Evolutionary conservation across 2,113 vertebrate species (phyloP).

Genomic region (Gasterosteus aculeatus): DNA sequence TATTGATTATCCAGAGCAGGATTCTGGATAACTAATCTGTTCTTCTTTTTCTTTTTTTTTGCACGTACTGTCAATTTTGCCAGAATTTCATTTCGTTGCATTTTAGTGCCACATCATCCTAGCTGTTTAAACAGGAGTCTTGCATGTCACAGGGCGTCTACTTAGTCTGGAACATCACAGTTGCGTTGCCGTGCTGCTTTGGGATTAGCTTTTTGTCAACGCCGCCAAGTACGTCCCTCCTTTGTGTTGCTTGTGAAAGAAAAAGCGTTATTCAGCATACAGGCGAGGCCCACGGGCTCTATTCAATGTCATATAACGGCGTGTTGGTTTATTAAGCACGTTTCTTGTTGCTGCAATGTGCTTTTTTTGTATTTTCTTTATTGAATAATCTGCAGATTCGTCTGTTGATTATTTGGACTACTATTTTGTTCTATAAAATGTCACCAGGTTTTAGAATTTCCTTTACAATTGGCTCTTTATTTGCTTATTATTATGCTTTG

Average conservation of each 20-base stretch:
- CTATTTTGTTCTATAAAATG: not conserved
- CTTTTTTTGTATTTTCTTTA: not conserved
- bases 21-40: not conserved
- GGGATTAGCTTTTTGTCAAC: conserved; percentile 38
- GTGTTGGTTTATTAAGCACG: not conserved
- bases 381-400: not conserved
- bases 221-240: not conserved
- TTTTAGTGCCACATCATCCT: no score
- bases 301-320: conserved; percentile 7
- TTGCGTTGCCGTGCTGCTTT: conserved; percentile 9
- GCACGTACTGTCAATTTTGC: not conserved
- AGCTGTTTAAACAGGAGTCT: no score
- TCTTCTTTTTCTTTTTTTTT: not conserved
- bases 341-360: not conserved
- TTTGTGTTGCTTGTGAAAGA: conserved; percentile 64
- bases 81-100: no score
- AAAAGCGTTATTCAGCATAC: conserved; percentile 51
- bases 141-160: no score
- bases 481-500: no score
- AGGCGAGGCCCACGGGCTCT: not conserved
- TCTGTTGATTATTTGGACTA: not conserved
- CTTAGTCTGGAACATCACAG: conserved; percentile 13
- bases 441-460: no score
- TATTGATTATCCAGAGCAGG: conserved; percentile 13
- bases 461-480: not conserved